Base-by-base conservation (phyloP, 1,140 invertebrate genomes). In the Pachyrhynchus sulphureomaculatus region DNA sequence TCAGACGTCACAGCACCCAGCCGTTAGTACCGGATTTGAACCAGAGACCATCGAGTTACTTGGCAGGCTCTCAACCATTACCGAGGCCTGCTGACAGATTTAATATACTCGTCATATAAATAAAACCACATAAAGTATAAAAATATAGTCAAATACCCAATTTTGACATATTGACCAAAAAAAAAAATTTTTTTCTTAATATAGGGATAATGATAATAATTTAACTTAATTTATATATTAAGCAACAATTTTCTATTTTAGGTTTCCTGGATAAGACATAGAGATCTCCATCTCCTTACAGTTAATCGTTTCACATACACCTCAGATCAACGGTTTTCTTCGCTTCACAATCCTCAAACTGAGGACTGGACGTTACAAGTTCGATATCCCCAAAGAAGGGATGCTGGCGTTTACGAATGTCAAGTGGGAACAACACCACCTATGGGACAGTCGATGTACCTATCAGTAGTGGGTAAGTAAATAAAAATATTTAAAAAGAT, bases 391-490 rank as follows among this genome's bases (percentile, higher is more conserved):
- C 88, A 92, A 71, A 81, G 83, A 6, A 81, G 86, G 58, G 93
- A 96, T 77, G 89, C 89, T 0, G 93, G 92, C 12, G 81, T 86
- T 17, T 95, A 95, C 74, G 92, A 95, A 75, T 95, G 92, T 76
- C 92, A 95, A 83, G 87, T 95, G 54, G 91, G 90, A 64, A 93
- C 91, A 9, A 91, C 90, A 51, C 92, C 92, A 17, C 91, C 91
- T 54, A 90, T 90, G 65, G 90, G 89, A 45, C 86, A 89, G 73
- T 87, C 88, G 49, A 90, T 94, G 84, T 84, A 86, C 66, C 85
- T 95, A 37, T 91, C 88, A 15, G 90, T 94, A 64, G 89, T 93
- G 48, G 91, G 92, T 93, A 79, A 86, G 86, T 59, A 8, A n/a
- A n/a, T 18, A 45, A 45, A 20, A 21, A 20, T 6, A 21, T 45